Evolutionary conservation across 2,113 vertebrate species (phyloP).

Genomic region (Pelmatolapia mariae): DNA sequence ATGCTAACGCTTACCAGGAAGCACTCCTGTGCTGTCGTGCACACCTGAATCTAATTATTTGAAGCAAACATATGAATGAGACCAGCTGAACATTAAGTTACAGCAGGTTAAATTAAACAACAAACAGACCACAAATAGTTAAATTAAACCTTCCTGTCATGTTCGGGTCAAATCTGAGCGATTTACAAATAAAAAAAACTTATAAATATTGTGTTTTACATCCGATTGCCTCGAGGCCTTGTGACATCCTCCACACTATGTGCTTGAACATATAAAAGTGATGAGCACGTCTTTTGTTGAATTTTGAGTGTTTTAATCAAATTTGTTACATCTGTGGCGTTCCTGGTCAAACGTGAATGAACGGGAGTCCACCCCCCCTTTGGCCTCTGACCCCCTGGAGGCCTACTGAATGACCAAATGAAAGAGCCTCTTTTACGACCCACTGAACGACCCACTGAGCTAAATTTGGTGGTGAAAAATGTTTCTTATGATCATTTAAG

Average conservation of each 20-base stretch:
- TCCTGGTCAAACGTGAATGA: background rate
- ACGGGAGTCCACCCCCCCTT: background rate
- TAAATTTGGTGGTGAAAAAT: background rate
- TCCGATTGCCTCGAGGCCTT: no score
- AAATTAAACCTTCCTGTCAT: rapidly evolving
- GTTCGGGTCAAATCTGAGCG: background rate
- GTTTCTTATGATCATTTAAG: background rate
- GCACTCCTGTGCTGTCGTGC: background rate
- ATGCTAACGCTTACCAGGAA: background rate
- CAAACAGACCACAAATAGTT: background rate
- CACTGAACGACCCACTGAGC: background rate
- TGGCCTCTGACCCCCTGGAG: background rate
- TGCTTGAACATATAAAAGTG: background rate
- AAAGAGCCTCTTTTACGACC: no score
- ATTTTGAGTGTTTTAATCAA: background rate
- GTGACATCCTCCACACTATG: background rate
- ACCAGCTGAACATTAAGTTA: rapidly evolving
- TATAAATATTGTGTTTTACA: background rate
- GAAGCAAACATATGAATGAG: background rate
- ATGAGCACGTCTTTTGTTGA: background rate
- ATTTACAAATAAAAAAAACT: background rate
- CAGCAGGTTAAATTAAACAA: background rate
- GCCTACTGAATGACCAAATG: background rate
- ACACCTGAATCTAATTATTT: background rate
- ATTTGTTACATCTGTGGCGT: background rate